These are phyloP conservation scores for Rhabdophis nuchalis DNA, from an alignment of 2,797 vertebrate genomes.

Conservation along the genomic window DNA sequence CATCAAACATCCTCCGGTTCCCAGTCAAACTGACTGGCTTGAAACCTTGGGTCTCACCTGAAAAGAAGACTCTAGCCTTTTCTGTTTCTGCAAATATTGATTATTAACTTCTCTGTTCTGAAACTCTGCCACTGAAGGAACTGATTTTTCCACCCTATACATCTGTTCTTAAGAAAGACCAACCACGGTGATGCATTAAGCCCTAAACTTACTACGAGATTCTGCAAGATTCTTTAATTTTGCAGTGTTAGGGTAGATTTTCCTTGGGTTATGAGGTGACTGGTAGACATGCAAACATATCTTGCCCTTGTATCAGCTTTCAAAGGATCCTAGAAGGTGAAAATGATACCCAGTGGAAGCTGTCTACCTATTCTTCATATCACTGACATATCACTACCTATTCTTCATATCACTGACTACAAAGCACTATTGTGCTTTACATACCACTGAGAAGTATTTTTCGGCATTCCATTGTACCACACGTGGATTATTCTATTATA, in stretches of 20 bases:
- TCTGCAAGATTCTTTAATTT: neutral
- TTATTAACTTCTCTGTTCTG: neutral
- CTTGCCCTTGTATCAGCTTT: neutral
- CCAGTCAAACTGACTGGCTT: neutral
- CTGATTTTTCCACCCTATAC: neutral
- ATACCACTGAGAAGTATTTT: neutral
- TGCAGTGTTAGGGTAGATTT: neutral
- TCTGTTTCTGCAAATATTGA: neutral
- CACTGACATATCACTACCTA: no score
- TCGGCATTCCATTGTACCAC: neutral
- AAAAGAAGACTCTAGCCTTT: neutral
- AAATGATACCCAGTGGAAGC: neutral
- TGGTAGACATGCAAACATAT: neutral
- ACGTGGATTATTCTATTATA: neutral
- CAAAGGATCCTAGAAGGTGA: rapidly evolving
- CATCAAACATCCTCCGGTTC: neutral
- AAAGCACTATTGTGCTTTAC: neutral
- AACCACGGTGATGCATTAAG: neutral
- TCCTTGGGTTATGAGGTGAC: neutral
- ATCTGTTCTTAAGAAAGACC: neutral
- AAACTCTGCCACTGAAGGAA: neutral
- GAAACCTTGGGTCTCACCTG: neutral
- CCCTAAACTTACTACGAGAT: neutral
- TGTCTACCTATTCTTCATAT: neutral
- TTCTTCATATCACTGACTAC: neutral